Base-by-base conservation (phyloP, 2,113 vertebrate species). In the Onychorhynchus coronatus region DNA sequence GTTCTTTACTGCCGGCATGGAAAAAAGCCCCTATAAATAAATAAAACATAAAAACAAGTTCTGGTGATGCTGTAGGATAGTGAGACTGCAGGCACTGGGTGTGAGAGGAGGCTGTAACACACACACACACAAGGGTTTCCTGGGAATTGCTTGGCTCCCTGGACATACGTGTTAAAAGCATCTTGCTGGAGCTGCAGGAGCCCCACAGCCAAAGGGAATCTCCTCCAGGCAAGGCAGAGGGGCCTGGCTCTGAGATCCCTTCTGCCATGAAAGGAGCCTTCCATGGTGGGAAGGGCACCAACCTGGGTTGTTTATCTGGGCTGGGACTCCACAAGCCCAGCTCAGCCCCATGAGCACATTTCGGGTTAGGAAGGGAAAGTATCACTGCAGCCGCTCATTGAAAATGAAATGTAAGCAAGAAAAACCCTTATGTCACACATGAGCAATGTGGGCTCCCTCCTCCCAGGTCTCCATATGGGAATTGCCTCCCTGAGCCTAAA, bases 91-190 rank as follows among this genome's bases (percentile, higher is more conserved):
- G 55, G 20, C 25, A 5, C 4, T 0, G 3, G 37, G 74, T 56
- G 53, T 27, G 71, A 73, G 81, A 28, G 75, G 30, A 90, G 56
- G 39, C 8, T 37, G 52, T 11, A 24, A 39, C 2, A 7, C 37
- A 24, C 0, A 7, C 37, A 24, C 0, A 0, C 10, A 4, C 56
- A 30, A 16, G 10, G 3, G 13, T 76, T 66, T 59, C 55, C 55
- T 58, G 35, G 35, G 56, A 22, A 35, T 24, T n/a, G 42, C n/a
- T 33, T 25, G 14, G 12, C 37, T 65, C 46, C 65, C 63, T 30
- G 56, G 37, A 31, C 13, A 10, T 2, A 7, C 0, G 7, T 2
- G 7, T 53, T 77, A 58, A 66, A 73, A 83, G 31, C 42, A 16
- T 33, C 73, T 55, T 28, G 5, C 7, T 77, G 25, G 23, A 63